phyloP scores from a whole-genome alignment of 1,140 invertebrate species.

The Zaprionus kolodkinae region DNA sequence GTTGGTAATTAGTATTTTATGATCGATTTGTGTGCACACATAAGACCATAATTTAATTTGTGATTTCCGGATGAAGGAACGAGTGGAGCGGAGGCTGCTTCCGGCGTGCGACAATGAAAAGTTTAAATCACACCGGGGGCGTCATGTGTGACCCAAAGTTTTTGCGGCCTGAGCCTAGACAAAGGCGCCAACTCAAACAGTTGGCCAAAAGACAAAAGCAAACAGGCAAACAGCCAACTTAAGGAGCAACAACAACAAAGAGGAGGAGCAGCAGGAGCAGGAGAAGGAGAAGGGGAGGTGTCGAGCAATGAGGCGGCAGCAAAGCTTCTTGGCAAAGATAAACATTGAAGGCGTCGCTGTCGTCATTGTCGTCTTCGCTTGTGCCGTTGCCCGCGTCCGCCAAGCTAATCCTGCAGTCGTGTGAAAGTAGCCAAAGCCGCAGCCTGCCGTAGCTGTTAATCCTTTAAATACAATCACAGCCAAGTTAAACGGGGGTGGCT shows the following conservation, averaged over 20 bases:
- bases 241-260: slow-evolving; percentile 50
- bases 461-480: slow-evolving; percentile 68
- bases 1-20: slow-evolving; percentile 78
- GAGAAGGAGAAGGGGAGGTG: background rate
- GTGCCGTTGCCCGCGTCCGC: slow-evolving; percentile 3
- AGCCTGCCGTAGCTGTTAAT: slow-evolving; percentile 74
- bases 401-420: slow-evolving; percentile 52
- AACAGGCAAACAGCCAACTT: slow-evolving; percentile 60
- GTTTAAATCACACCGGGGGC: slow-evolving; percentile 48
- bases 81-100: background rate
- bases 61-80: slow-evolving; percentile 34
- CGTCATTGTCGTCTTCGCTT: slow-evolving; percentile 10
- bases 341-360: slow-evolving; percentile 46
- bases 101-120: slow-evolving; percentile 39
- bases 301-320: slow-evolving; percentile 19
- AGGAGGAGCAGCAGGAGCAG: background rate
- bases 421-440: slow-evolving; percentile 75
- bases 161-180: slow-evolving; percentile 56
- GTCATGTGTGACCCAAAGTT: slow-evolving; percentile 59
- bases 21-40: slow-evolving; percentile 77
- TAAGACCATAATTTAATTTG: slow-evolving; percentile 76
- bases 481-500: slow-evolving; percentile 43
- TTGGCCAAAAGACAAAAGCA: slow-evolving; percentile 60
- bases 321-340: slow-evolving; percentile 67
- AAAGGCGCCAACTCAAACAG: slow-evolving; percentile 74